Percentiles rank a stretch among this genome's conserved stretches.
Evolutionary conservation across 2,797 vertebrate species (phyloP).

Genomic region (Prionace glauca): DNA sequence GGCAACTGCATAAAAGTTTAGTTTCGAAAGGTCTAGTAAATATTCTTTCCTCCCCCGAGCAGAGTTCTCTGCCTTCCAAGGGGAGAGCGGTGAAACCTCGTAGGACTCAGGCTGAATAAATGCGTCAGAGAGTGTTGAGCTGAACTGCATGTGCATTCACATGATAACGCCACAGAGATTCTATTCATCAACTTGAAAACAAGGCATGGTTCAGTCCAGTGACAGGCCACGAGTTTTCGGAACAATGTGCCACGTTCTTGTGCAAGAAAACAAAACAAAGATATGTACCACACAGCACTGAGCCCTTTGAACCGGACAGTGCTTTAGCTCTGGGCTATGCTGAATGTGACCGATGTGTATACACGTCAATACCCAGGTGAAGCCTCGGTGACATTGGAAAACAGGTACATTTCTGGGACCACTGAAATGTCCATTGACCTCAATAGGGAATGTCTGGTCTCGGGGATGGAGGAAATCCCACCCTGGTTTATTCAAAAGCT

Average conservation of each 20-base stretch:
- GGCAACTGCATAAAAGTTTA: not conserved
- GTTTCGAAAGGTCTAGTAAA: not conserved
- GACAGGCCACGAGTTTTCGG: not conserved
- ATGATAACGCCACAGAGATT: conserved; percentile 15
- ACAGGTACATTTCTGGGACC: too few species aligned
- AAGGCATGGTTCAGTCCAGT: conserved; percentile 19
- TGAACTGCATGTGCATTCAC: not conserved
- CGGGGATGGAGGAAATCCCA: too few species aligned
- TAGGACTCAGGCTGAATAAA: not conserved
- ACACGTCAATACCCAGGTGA: not conserved
- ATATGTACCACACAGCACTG: not conserved
- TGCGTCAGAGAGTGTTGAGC: not conserved
- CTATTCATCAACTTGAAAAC: conserved; percentile 27
- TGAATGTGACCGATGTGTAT: not conserved
- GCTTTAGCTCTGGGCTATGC: not conserved
- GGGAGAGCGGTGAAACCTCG: not conserved
- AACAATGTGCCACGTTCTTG: not conserved
- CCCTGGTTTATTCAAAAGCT: not conserved
- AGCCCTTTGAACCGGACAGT: not conserved
- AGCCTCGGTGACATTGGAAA: not conserved
- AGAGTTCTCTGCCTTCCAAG: not conserved
- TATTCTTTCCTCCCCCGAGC: too few species aligned
- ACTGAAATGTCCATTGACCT: too few species aligned
- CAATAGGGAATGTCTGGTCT: too few species aligned
- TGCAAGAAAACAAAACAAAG: not conserved